These are phyloP conservation scores for Chrysodeixis includens DNA, from an alignment of 2,888 invertebrate genomes.

Conservation along the genomic window DNA sequence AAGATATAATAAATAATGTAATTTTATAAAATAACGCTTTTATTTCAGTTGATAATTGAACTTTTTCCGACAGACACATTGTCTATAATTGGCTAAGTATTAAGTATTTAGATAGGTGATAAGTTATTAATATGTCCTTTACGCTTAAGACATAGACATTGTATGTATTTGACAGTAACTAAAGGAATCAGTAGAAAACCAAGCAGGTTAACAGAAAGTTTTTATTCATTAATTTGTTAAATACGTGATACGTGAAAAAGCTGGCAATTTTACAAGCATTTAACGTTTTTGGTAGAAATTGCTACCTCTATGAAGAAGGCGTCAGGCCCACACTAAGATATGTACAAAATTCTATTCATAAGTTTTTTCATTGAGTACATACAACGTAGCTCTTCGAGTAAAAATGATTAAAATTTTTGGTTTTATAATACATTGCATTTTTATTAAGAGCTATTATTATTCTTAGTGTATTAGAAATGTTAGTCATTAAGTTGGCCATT, in stretches of 20 bases:
- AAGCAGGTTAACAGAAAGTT: too few relatives aligned
- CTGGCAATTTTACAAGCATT: neutral
- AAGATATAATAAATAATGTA: too few relatives aligned
- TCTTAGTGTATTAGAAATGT: neutral
- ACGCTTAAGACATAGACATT: too few relatives aligned
- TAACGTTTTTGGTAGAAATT: neutral
- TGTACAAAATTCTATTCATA: neutral
- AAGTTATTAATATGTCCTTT: neutral
- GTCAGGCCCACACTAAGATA: neutral
- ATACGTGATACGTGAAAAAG: too few relatives aligned
- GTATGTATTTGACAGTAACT: too few relatives aligned
- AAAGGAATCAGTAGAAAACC: too few relatives aligned
- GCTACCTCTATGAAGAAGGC: neutral
- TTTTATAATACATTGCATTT: conserved; percentile 18
- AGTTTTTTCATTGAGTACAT: neutral
- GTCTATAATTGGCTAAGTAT: conserved; percentile 39
- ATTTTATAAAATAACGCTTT: too few relatives aligned
- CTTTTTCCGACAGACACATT: conserved; percentile 45
- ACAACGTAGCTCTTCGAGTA: neutral
- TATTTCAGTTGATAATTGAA: conserved; percentile 34
- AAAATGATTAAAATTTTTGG: conserved; percentile 18
- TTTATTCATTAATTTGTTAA: too few relatives aligned
- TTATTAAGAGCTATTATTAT: neutral
- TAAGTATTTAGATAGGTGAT: conserved; percentile 25
- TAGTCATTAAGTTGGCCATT: neutral